These are phyloP conservation scores for Clamator glandarius DNA, from an alignment of 2,797 vertebrate genomes.

Conservation along the genomic window DNA sequence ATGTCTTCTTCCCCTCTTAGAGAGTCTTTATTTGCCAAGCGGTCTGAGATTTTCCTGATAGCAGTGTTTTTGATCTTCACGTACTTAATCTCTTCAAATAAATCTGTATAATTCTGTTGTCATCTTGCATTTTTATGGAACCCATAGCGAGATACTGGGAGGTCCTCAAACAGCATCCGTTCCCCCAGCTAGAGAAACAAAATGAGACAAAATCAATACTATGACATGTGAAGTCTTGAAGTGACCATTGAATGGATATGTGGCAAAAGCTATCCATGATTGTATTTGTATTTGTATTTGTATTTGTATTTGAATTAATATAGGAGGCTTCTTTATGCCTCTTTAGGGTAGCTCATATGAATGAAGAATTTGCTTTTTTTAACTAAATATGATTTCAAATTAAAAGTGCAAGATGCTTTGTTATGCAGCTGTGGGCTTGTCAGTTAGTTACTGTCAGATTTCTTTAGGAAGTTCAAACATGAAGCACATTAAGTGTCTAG, in stretches of 20 bases:
- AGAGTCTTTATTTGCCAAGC: not conserved
- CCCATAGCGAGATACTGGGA: not conserved
- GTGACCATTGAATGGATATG: not conserved
- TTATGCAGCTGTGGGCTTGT: not conserved
- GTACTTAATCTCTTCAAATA: not conserved
- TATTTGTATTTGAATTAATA: too few relatives aligned
- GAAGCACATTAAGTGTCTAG: not conserved
- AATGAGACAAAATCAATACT: not conserved
- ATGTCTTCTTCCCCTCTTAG: not conserved
- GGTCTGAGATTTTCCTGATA: not conserved
- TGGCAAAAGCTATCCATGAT: not conserved
- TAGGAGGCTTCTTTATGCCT: not conserved
- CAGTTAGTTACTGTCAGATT: not conserved
- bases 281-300: too few relatives aligned
- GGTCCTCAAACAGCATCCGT: not conserved
- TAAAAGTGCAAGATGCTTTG: not conserved
- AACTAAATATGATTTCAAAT: not conserved
- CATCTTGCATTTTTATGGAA: not conserved
- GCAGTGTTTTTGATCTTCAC: not conserved
- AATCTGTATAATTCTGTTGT: not conserved
- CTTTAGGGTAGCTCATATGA: not conserved
- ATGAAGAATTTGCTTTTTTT: slow-evolving; percentile 12
- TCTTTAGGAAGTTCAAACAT: slow-evolving; percentile 2
- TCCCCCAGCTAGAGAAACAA: not conserved
- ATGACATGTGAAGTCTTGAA: not conserved